These are phyloP conservation scores for Myrmecobius fasciatus DNA, from an alignment of 2,113 vertebrate genomes.

Conservation along the genomic window DNA sequence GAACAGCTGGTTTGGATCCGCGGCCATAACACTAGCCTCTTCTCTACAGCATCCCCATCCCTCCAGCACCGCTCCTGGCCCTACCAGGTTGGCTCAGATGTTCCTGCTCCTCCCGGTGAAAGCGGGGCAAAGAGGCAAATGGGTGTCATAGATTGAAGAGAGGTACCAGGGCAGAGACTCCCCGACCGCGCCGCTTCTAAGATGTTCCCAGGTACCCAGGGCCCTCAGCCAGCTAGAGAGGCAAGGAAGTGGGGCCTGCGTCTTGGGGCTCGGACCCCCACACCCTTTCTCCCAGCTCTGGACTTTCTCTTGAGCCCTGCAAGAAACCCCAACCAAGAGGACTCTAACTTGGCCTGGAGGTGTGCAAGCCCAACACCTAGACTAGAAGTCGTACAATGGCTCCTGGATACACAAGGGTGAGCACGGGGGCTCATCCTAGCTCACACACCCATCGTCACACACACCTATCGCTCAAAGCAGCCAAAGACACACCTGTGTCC, in stretches of 20 bases:
- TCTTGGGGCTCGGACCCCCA: not conserved
- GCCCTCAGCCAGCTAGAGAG: not conserved
- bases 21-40: too few species aligned
- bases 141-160: not conserved
- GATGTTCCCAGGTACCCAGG: not conserved
- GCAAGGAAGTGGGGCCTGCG: not conserved
- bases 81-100: not conserved
- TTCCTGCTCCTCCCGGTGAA: not conserved
- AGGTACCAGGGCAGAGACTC: not conserved
- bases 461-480: constrained; percentile 10
- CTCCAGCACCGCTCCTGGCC: not conserved
- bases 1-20: not conserved
- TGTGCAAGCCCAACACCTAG: not conserved
- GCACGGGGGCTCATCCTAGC: not conserved
- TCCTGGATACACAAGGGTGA: not conserved
- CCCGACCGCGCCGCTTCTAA: not conserved
- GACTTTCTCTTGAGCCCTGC: not conserved
- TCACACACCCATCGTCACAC: not conserved
- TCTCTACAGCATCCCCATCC: not conserved
- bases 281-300: not conserved
- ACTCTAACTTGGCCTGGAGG: not conserved
- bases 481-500: not conserved
- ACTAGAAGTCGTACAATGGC: not conserved
- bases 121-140: not conserved
- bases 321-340: not conserved